Percentiles rank a stretch among this genome's conserved stretches.
These are phyloP conservation scores for Bergia puertoricense DNA, from an alignment of 92 coral and sea anemone species.

Conservation along the genomic window DNA sequence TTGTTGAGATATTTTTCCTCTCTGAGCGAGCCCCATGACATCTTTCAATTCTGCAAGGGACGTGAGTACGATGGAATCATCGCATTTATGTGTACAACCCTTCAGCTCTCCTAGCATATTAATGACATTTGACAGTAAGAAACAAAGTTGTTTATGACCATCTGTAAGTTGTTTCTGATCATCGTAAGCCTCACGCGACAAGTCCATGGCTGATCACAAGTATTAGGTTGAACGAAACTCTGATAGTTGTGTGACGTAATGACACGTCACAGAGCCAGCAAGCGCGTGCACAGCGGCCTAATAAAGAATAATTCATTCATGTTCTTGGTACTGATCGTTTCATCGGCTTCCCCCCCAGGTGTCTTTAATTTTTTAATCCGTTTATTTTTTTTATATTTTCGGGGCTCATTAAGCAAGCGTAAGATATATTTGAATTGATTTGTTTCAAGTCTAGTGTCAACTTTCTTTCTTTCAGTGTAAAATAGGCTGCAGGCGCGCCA, in stretches of 20 bases:
- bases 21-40: neutral
- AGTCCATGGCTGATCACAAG: neutral
- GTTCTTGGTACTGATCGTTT: neutral
- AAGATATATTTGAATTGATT: no score
- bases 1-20: constrained; percentile 5
- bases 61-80: constrained; percentile 3
- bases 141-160: neutral
- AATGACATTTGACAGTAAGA: constrained; percentile 12
- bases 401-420: no score
- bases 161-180: neutral
- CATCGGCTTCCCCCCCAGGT: no score
- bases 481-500: no score
- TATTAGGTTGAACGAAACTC: neutral
- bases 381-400: no score
- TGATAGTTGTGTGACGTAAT: neutral
- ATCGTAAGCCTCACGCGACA: neutral
- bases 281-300: neutral
- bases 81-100: neutral
- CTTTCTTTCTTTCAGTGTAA: no score
- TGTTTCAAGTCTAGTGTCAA: no score
- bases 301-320: neutral
- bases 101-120: constrained; percentile 1
- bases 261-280: neutral
- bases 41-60: constrained; percentile 3
- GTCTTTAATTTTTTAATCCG: no score